phyloP scores from a whole-genome alignment of 2,888 invertebrate genomes.

The Xiphydria camelus region DNA sequence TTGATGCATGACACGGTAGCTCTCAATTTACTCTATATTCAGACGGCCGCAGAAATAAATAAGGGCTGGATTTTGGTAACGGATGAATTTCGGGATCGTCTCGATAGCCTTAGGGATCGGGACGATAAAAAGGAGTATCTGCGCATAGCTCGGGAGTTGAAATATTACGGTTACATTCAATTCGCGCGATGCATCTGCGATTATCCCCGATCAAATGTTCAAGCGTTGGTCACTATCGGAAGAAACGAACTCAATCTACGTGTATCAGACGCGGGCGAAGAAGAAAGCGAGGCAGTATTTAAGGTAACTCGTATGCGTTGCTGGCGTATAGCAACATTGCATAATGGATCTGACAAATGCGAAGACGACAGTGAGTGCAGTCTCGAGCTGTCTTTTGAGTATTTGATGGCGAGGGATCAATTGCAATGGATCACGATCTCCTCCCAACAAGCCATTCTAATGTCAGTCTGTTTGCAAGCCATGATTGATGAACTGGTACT shows the following conservation, averaged over 20 bases:
- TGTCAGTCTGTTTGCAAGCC: slow-evolving; percentile 92
- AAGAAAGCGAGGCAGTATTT: slow-evolving; percentile 81
- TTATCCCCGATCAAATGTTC: slow-evolving; percentile 71
- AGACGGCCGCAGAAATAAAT: slow-evolving; percentile 85
- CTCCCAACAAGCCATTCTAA: slow-evolving; percentile 90
- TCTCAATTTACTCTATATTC: slow-evolving; percentile 83
- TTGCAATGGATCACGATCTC: slow-evolving; percentile 92
- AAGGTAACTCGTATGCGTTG: slow-evolving; percentile 96
- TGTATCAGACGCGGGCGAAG: slow-evolving; percentile 60
- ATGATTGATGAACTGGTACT: slow-evolving; percentile 92
- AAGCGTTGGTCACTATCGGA: slow-evolving; percentile 79
- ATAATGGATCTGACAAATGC: slow-evolving; percentile 58
- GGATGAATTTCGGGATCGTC: slow-evolving; percentile 68
- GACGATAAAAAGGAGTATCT: slow-evolving; percentile 87
- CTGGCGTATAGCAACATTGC: slow-evolving; percentile 92
- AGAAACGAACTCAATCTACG: slow-evolving; percentile 82
- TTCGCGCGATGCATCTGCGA: slow-evolving; percentile 76
- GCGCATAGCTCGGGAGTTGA: slow-evolving; percentile 78
- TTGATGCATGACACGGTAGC: slow-evolving; percentile 81
- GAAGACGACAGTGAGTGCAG: slow-evolving; percentile 42
- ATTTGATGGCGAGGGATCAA: slow-evolving; percentile 87
- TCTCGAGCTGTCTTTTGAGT: slow-evolving; percentile 92
- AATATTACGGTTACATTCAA: slow-evolving; percentile 88
- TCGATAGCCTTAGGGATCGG: slow-evolving; percentile 73
- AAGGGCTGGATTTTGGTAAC: slow-evolving; percentile 82